A percentile compares a stretch with the other conserved stretches of the same genome.
Evolutionary conservation across 1,140 invertebrate species (phyloP).

Genomic region (Sycophila sp.): DNA sequence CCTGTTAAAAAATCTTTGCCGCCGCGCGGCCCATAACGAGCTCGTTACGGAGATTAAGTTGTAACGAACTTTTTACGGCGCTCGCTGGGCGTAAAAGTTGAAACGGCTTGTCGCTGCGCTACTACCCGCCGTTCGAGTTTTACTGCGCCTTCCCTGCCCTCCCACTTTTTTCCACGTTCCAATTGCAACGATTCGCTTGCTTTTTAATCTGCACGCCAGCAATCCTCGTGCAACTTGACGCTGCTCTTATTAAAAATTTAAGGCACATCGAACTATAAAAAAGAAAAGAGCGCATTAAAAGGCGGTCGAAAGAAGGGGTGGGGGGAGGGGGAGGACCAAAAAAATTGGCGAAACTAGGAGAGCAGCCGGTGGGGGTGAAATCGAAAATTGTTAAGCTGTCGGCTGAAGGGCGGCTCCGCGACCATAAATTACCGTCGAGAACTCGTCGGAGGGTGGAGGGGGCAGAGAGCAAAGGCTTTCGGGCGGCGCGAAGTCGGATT

Average conservation of each 20-base stretch:
- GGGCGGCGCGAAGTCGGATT: slow-evolving; percentile 43
- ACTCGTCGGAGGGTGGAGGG: too few relatives aligned
- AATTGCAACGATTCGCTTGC: too few relatives aligned
- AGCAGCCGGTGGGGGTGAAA: slow-evolving; percentile 24
- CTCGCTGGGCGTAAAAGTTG: not conserved
- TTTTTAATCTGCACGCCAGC: too few relatives aligned
- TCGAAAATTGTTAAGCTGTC: slow-evolving; percentile 47
- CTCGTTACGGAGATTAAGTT: not conserved
- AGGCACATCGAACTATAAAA: not conserved
- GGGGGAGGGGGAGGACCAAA: too few relatives aligned
- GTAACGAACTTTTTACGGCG: not conserved
- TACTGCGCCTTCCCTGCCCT: not conserved
- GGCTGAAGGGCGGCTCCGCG: slow-evolving; percentile 13
- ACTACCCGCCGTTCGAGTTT: too few relatives aligned
- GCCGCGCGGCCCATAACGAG: not conserved
- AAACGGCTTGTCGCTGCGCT: not conserved
- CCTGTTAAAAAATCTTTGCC: not conserved
- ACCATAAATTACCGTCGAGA: slow-evolving; percentile 46
- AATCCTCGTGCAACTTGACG: not conserved
- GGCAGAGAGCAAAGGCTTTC: slow-evolving; percentile 13
- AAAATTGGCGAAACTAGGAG: too few relatives aligned
- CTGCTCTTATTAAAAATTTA: not conserved
- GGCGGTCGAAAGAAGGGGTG: not conserved
- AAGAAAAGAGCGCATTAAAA: not conserved
- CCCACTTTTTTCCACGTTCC: not conserved